These are phyloP conservation scores for Dendrocincla fuliginosa DNA, from an alignment of 2,797 vertebrate species.

Conservation along the genomic window DNA sequence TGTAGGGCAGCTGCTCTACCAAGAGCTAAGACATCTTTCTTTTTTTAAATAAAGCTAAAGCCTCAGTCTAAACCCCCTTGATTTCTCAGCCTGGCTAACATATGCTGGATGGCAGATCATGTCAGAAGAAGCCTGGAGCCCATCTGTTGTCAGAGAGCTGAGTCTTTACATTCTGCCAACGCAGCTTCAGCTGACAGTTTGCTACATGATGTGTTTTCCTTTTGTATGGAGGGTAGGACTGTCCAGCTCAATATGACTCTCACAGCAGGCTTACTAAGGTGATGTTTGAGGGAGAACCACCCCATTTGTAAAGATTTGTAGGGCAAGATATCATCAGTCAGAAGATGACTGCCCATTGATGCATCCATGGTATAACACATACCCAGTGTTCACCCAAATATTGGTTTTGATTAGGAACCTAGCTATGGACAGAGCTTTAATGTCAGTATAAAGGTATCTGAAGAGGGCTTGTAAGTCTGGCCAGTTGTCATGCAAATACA, in stretches of 20 bases:
- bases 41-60: constrained; percentile 43
- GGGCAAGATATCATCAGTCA: neutral
- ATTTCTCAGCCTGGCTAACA: constrained; percentile 57
- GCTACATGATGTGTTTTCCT: neutral
- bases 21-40: constrained; percentile 18
- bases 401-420: neutral
- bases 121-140: constrained; percentile 64
- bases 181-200: constrained; percentile 52
- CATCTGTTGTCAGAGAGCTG: constrained; percentile 58
- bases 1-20: neutral
- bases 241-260: neutral
- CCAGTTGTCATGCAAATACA: neutral
- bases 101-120: constrained; percentile 68
- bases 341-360: neutral
- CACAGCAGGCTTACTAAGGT: neutral
- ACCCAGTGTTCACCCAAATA: neutral
- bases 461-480: neutral
- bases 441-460: neutral
- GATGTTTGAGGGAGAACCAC: neutral
- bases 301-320: neutral
- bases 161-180: constrained; percentile 59
- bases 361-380: neutral
- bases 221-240: neutral
- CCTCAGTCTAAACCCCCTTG: constrained; percentile 40
- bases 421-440: neutral